Evolutionary conservation across 1,140 invertebrate genomes (phyloP), one percentile per base, ranked within the genome.

Genomic region (Lepidurus couesii): DNA sequence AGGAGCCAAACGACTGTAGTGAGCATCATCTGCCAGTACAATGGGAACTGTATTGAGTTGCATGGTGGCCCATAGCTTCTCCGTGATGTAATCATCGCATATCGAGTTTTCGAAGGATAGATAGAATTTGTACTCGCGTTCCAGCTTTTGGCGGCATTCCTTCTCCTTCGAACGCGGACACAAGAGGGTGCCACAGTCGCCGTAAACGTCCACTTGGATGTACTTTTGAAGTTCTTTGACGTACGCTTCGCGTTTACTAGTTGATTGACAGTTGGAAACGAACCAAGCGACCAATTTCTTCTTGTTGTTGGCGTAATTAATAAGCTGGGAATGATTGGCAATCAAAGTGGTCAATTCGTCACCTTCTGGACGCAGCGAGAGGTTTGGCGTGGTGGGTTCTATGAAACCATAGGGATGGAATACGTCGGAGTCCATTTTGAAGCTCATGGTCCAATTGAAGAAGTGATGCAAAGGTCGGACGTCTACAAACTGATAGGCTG

Each of bases 391-490:
- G 43, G 43, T 45, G 7, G 80, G 77, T 10, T 80, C 43, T 44
- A 82, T 74, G 34, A 77, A 78, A n/a, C 84, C 84, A 77, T 85
- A 85, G 21, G 83, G 84, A 0, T 81, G 80, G 47, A 81, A 81
- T 8, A 85, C 75, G 44, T 86, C 84, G 0, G 85, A 86, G 75
- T 85, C 83, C 21, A 78, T 80, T 16, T 86, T 82, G 78, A 87
- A 87, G 1, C 85, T 87, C 84, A 86, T 85, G 1, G 86, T 87
- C 86, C 86, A 87, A 80, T 88, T 87, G 83, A 88, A 87, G 34
- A 82, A 42, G n/a, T 81, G 80, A 43, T 80, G 74, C 78, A 75
- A 78, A 42, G 34, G 77, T 11, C 43, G 44, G 10, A 75, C 44
- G 34, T 75, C 44, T 24, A 75, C 24, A 43, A 75, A 79, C 47